Evolutionary conservation across 2,888 invertebrate genomes (phyloP).

Genomic region (Agrochola circellaris): DNA sequence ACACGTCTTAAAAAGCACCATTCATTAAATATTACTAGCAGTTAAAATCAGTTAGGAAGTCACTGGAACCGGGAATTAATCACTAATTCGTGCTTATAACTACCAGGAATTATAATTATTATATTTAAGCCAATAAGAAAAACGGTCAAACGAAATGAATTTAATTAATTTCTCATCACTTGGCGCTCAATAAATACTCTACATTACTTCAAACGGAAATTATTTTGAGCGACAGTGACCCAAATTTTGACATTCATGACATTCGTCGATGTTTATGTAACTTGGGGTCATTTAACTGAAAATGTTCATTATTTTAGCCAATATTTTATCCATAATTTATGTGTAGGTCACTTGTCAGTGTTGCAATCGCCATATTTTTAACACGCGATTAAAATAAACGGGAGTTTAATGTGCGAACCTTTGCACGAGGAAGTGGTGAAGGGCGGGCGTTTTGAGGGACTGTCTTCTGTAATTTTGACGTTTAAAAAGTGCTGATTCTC

Average conservation of each 20-base stretch:
- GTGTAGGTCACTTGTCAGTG: neutral
- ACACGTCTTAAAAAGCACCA: neutral
- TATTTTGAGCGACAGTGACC: conserved; percentile 29
- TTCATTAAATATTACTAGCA: neutral
- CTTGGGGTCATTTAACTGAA: conserved; percentile 14
- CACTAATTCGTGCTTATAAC: neutral
- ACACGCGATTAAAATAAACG: neutral
- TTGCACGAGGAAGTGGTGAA: too few relatives aligned
- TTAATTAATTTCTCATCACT: conserved; percentile 52
- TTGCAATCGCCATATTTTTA: neutral
- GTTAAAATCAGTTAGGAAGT: neutral
- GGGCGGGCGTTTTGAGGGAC: too few relatives aligned
- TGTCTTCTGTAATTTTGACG: too few relatives aligned
- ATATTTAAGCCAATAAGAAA: conserved; percentile 26
- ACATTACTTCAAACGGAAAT: conserved; percentile 43
- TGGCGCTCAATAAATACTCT: conserved; percentile 43
- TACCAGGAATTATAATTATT: conserved; percentile 15
- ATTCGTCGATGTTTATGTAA: conserved; percentile 28
- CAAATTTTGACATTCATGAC: conserved; percentile 37
- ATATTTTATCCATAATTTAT: conserved; percentile 25
- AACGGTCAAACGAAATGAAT: conserved; percentile 47
- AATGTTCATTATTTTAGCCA: conserved; percentile 21
- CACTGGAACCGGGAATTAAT: conserved; percentile 4
- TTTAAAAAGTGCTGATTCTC: too few relatives aligned
- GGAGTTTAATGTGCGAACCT: neutral